Base-by-base conservation (phyloP, 2,888 invertebrate genomes). In the Orchestes rusci region DNA sequence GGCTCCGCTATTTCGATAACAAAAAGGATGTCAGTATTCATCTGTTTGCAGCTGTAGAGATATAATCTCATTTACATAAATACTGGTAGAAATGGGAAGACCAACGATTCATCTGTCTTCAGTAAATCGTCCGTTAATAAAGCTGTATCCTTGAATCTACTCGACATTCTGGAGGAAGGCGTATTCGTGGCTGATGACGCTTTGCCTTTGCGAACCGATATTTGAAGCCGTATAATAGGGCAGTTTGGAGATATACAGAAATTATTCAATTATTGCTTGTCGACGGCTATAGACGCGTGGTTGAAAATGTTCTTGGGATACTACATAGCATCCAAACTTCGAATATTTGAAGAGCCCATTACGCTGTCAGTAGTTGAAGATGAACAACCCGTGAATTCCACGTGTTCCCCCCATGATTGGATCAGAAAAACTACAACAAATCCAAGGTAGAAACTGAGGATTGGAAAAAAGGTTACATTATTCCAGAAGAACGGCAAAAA, bases 1-100 rank as follows among this genome's bases (percentile, higher is more conserved):
- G n/a, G n/a, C n/a, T n/a, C n/a, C n/a, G n/a, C n/a, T 23, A 32
- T 32, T 32, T 32, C 16, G 16, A 32, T 32, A 16, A 32, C 32
- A 32, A 32, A 16, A 32, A 4, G 16, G 4, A 32, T 32, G 13
- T 32, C 32, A 32, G 15, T 32, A 32, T 10, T 5, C 10, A 16
- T 32, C 32, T 8, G 16, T 32, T 32, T 15, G 32, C 15, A 32
- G 16, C 16, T 32, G 32, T 13, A 3, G 32, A 32, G 13, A 16
- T 13, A 32, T 15, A 32, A 7, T 16, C 16, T 32, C 31, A 7
- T 23, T 5, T 23, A 16, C 10, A 8, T 32, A 3, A 4, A 32
- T 16, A 16, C 16, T 15, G 32, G 32, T 16, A 32, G 16, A 4
- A 32, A 32, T 32, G 32, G 16, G 16, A 32, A 16, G 16, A 16